Evolutionary conservation across 2,888 invertebrate genomes (phyloP).

Genomic region (Hyalella azteca): DNA sequence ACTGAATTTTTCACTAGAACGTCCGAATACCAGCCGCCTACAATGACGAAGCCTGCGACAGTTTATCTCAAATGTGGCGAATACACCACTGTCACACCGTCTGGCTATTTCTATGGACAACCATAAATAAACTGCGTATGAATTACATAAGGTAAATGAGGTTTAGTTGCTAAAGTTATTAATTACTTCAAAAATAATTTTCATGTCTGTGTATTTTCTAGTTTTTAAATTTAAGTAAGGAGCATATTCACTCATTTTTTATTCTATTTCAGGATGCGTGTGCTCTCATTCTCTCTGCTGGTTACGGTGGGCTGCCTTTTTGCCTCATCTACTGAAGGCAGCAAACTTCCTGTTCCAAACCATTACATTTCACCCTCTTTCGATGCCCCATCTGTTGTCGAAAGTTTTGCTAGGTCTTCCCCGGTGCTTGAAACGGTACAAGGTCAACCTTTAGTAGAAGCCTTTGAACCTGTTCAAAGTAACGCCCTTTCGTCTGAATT

Average conservation of each 20-base stretch:
- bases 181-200: not conserved
- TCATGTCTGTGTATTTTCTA: not conserved
- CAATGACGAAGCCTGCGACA: slow-evolving; percentile 15
- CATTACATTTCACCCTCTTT: too few species aligned
- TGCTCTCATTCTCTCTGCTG: not conserved
- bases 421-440: too few species aligned
- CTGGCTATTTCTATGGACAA: not conserved
- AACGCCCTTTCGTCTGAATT: too few species aligned
- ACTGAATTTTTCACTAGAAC: slow-evolving; percentile 19
- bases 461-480: too few species aligned
- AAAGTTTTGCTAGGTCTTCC: too few species aligned
- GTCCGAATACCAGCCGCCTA: slow-evolving; percentile 9
- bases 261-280: slow-evolving; percentile 4
- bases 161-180: too few species aligned
- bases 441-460: too few species aligned
- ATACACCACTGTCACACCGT: not conserved
- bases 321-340: too few species aligned
- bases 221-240: not conserved
- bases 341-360: too few species aligned
- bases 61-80: slow-evolving; percentile 7
- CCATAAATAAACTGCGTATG: not conserved
- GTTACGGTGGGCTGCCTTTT: not conserved
- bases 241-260: not conserved
- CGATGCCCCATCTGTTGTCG: too few species aligned
- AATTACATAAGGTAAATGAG: not conserved